Conservation (phyloP, 2,888 invertebrate genomes). For the Zaprionus lineosus region DNA sequence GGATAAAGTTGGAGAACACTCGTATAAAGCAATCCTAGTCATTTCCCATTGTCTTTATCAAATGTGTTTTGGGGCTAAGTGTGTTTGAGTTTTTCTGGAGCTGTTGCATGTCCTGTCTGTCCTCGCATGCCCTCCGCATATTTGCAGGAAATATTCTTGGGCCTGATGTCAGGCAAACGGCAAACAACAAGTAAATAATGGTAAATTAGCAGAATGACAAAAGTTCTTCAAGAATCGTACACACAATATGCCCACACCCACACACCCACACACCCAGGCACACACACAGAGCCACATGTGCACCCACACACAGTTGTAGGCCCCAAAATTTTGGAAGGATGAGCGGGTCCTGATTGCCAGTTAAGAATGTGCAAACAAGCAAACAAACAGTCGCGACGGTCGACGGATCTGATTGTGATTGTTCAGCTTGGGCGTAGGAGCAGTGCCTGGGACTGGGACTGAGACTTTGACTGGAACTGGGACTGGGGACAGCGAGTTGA, state of each 20-base stretch:
- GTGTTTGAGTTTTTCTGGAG: too few species aligned
- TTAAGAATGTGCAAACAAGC: conserved; percentile 71
- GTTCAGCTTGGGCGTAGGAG: too few species aligned
- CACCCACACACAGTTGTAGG: conserved; percentile 9
- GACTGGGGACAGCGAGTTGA: too few species aligned
- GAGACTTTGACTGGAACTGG: too few species aligned
- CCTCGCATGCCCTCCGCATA: not conserved
- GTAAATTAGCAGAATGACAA: conserved; percentile 69
- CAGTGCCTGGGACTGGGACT: not conserved
- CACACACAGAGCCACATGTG: conserved; percentile 21
- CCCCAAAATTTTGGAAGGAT: conserved; percentile 1
- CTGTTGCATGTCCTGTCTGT: conserved; percentile 3
- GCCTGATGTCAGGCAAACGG: conserved; percentile 49
- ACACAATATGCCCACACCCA: conserved; percentile 9
- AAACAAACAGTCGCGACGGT: conserved; percentile 51
- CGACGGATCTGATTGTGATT: conserved; percentile 53
- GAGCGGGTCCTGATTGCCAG: conserved; percentile 57
- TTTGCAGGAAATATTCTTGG: conserved; percentile 23
- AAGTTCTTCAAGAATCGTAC: conserved; percentile 54
- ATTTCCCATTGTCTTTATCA: too few species aligned
- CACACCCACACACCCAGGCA: not conserved
- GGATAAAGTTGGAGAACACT: too few species aligned
- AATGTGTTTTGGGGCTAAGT: too few species aligned
- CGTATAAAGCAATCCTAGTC: too few species aligned
- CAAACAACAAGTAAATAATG: conserved; percentile 66